Conservation (phyloP, 2,113 vertebrate species). For the Eclectus roratus region DNA sequence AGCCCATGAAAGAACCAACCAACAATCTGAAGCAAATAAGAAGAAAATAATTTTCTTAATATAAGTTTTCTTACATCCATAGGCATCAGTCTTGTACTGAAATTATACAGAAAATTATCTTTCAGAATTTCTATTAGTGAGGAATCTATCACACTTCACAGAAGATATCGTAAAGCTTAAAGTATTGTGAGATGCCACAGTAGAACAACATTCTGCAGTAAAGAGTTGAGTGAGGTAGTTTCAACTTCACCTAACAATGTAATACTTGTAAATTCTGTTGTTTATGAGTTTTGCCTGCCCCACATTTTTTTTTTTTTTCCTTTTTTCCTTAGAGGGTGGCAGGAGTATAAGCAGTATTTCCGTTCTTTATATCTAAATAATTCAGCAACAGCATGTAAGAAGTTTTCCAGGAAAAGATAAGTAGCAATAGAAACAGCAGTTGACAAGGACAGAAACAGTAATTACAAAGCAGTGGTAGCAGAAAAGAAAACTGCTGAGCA, state of each 20-base stretch:
- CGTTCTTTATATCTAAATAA: neutral
- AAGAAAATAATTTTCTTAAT: neutral
- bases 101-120: neutral
- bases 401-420: neutral
- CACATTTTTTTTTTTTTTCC: neutral
- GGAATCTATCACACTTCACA: neutral
- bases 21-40: neutral
- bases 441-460: neutral
- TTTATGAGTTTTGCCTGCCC: neutral
- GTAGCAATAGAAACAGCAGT: neutral
- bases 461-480: neutral
- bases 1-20: neutral
- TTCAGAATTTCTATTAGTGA: neutral
- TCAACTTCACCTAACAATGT: neutral
- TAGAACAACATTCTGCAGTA: neutral
- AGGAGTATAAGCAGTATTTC: neutral
- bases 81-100: neutral
- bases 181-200: neutral
- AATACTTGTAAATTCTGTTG: neutral
- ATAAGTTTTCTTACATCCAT: neutral
- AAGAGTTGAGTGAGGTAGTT: fast-evolving
- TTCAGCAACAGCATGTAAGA: neutral
- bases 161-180: neutral
- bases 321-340: fast-evolving
- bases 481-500: neutral